A percentile compares a stretch with the other conserved stretches of the same genome.
These are phyloP conservation scores for Numenius phaeopus DNA, from an alignment of 2,797 vertebrate species.

Conservation along the genomic window DNA sequence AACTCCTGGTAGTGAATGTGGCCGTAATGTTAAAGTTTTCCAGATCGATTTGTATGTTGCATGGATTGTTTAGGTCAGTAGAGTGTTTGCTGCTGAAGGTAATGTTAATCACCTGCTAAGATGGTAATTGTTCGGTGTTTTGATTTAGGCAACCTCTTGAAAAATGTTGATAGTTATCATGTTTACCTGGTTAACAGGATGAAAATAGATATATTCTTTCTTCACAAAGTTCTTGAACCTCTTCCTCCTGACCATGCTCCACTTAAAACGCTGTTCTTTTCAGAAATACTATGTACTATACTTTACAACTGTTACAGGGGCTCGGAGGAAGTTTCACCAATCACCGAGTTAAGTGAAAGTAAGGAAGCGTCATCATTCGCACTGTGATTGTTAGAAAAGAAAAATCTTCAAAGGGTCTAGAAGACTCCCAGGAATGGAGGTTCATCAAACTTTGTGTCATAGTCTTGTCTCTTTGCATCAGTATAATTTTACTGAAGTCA, in stretches of 20 bases:
- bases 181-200: not conserved
- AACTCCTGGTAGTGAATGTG: not conserved
- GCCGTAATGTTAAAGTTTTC: not conserved
- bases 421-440: not conserved
- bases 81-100: not conserved
- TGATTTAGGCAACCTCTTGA: not conserved
- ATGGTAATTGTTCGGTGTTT: not conserved
- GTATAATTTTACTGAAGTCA: not conserved
- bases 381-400: not conserved
- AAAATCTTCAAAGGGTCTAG: not conserved
- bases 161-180: not conserved
- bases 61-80: not conserved
- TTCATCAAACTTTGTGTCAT: not conserved
- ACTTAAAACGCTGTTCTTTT: not conserved
- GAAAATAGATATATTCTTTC: not conserved
- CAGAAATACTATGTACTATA: too few species aligned
- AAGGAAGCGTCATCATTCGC: not conserved
- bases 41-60: not conserved
- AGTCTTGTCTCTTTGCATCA: not conserved
- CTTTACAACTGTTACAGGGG: not conserved
- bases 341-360: not conserved
- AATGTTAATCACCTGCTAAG: not conserved
- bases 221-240: not conserved
- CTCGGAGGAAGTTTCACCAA: not conserved
- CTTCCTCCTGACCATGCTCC: not conserved